phyloP scores from a whole-genome alignment of 2,113 vertebrate genomes.

The Camelus dromedarius region DNA sequence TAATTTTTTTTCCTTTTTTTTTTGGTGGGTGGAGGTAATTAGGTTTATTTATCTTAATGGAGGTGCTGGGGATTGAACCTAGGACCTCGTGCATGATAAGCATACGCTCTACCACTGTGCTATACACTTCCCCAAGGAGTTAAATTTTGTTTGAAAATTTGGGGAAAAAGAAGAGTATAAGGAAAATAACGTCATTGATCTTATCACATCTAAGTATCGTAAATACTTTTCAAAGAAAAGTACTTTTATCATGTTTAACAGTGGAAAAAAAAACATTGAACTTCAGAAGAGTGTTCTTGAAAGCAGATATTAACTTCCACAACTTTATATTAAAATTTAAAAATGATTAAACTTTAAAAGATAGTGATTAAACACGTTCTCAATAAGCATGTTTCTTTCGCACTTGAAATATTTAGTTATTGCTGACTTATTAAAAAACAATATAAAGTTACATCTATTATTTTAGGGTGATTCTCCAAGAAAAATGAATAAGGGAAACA shows the following conservation, averaged over 20 bases:
- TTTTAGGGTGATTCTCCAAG: background rate
- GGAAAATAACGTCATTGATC: background rate
- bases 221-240: background rate
- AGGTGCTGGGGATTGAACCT: no score
- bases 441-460: background rate
- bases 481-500: slow-evolving; percentile 11
- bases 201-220: background rate
- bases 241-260: background rate
- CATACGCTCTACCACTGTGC: no score
- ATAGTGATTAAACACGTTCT: background rate
- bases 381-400: background rate
- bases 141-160: slow-evolving; percentile 24
- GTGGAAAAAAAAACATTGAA: background rate
- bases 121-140: background rate
- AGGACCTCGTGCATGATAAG: no score
- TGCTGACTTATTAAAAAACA: background rate
- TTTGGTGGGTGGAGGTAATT: no score
- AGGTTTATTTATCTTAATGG: no score
- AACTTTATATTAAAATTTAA: slow-evolving; percentile 18
- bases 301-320: background rate
- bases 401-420: background rate
- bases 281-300: slow-evolving; percentile 28
- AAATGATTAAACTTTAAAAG: background rate
- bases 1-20: background rate
- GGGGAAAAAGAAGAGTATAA: background rate